A percentile compares a stretch with the other conserved stretches of the same genome.
Conservation (phyloP, 2,113 vertebrate species). For the Typhlomys cinereus region DNA sequence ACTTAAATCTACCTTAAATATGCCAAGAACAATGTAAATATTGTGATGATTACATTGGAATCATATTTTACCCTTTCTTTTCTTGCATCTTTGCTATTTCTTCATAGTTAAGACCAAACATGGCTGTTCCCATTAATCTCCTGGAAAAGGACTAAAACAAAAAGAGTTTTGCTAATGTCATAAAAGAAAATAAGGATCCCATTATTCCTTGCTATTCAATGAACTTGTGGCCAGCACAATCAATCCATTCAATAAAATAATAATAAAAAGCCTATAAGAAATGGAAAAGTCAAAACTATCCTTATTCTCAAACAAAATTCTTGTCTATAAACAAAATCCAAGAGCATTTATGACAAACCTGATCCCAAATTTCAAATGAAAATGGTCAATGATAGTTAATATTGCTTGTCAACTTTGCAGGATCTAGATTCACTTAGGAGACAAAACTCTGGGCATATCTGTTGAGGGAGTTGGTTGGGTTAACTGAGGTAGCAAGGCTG, state of each 20-base stretch:
- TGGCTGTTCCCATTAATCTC: neutral
- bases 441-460: neutral
- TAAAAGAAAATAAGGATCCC: neutral
- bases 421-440: neutral
- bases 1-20: neutral
- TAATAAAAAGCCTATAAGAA: neutral
- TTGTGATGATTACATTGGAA: neutral
- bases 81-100: neutral
- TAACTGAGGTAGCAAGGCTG: neutral
- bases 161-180: neutral
- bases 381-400: neutral
- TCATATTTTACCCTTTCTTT: neutral
- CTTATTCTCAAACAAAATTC: conserved; percentile 18
- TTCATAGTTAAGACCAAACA: conserved; percentile 15
- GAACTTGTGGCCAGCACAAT: neutral
- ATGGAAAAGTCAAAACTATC: neutral
- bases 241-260: neutral
- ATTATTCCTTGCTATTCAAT: neutral
- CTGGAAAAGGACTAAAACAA: neutral
- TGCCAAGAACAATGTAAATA: neutral
- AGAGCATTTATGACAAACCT: neutral
- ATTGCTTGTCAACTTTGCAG: neutral
- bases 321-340: conserved; percentile 8
- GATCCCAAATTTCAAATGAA: conserved; percentile 27
- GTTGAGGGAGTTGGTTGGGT: neutral